Evolutionary conservation across 2,113 vertebrate species (phyloP), one percentile per base, ranked within the genome.

Genomic region (Rhinoptilus africanus): DNA sequence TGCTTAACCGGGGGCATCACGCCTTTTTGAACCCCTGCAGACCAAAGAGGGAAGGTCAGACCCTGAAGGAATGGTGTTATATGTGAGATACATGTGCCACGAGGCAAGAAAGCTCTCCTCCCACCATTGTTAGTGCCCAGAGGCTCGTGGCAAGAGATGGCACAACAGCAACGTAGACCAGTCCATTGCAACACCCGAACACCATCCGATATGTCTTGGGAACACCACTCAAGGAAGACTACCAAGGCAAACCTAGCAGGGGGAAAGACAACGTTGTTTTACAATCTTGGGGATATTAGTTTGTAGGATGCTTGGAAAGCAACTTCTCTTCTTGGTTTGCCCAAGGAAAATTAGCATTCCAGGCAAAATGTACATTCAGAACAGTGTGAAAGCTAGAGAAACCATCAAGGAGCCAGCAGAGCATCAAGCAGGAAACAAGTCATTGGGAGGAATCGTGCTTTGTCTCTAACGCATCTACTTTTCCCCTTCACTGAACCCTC

Each of bases 1-100:
- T 39, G 35, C 22, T 82, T 76, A 43, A 37, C 13, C 23, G 39
- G 14, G 63, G 37, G 30, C 43, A n/a, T 20, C 12, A 5, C 4
- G 21, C 28, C 32, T 57, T 64, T 34, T n/a, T 14, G 37, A 50
- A 43, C 0, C 0, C n/a, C 67, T 47, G 60, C 26, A 17, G 10
- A 23, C 28, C 27, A 37, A 66, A 62, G 53, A 39, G 30, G 45
- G 60, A 67, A 30, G 35, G 35, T 37, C 2, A 7, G 32, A 14
- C 9, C 56, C 50, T 43, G n/a, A 41, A 68, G 41, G 30, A 48
- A 17, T 4, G 9, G 23, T 19, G 5, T 76, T 59, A 16, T 6
- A 56, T 16, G 16, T 6, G 54, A 74, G 39, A n/a, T 4, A 3
- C 2, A 1, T 0, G 0, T 35, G 50, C 24, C 41, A 16, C 0